Evolutionary conservation across 2,888 invertebrate species (phyloP).

Genomic region (Rhamnusium bicolor): DNA sequence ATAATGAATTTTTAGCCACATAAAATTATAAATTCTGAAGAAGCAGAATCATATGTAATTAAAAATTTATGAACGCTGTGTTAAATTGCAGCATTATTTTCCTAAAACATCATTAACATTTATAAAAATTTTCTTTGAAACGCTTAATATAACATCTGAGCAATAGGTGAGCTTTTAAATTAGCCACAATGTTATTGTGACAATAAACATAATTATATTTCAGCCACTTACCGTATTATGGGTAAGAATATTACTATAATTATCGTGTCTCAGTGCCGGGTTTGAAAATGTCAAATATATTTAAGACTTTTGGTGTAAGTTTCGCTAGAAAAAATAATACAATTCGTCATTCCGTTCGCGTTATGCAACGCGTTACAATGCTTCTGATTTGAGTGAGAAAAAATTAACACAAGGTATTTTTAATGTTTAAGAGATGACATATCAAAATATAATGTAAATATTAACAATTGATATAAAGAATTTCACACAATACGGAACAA

Average conservation of each 20-base stretch:
- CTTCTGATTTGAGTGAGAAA: too few species aligned
- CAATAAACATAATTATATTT: not conserved
- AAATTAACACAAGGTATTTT: too few species aligned
- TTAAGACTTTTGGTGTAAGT: too few species aligned
- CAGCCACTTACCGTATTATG: constrained; percentile 3
- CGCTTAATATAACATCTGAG: not conserved
- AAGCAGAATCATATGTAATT: not conserved
- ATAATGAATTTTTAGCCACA: constrained; percentile 1
- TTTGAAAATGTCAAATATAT: not conserved
- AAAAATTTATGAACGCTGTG: not conserved
- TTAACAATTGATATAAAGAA: too few species aligned
- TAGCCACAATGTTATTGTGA: constrained; percentile 3
- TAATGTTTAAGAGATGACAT: too few species aligned
- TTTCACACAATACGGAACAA: too few species aligned
- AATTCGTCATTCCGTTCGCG: too few species aligned
- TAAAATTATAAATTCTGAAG: not conserved
- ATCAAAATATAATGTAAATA: too few species aligned
- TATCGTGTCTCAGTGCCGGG: not conserved
- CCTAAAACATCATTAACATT: not conserved
- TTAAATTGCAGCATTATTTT: not conserved
- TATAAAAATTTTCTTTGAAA: constrained; percentile 8
- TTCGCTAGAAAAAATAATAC: too few species aligned
- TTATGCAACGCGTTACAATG: too few species aligned
- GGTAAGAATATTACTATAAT: not conserved
- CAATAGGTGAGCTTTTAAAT: constrained; percentile 12